A percentile compares a stretch with the other conserved stretches of the same genome.
Evolutionary conservation across 2,888 invertebrate genomes (phyloP).

Genomic region (Melieria crassipennis): DNA sequence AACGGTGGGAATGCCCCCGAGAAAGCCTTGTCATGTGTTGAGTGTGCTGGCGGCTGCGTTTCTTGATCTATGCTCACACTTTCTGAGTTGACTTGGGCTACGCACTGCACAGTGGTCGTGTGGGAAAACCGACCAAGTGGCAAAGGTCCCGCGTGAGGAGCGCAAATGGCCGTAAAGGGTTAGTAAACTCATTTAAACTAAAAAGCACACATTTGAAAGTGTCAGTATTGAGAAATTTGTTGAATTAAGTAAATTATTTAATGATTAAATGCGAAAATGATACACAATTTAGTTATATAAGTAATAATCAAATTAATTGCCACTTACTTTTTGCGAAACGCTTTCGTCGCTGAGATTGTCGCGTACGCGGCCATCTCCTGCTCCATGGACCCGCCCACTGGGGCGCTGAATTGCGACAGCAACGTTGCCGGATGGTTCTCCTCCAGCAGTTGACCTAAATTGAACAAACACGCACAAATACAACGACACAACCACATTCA

Average conservation of each 20-base stretch:
- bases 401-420: constrained; percentile 64
- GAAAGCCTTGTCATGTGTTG: background rate
- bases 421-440: constrained; percentile 63
- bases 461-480: constrained; percentile 1
- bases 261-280: no score
- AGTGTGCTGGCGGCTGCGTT: background rate
- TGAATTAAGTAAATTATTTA: no score
- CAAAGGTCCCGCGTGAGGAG: no score
- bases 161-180: no score
- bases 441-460: constrained; percentile 60
- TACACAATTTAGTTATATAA: background rate
- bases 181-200: no score
- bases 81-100: no score
- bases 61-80: no score
- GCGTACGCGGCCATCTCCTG: constrained; percentile 65
- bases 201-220: no score
- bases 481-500: background rate
- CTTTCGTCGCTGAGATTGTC: constrained; percentile 63
- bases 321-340: constrained; percentile 65
- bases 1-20: constrained; percentile 45
- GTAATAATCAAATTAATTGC: background rate
- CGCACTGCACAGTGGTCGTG: no score
- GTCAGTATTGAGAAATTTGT: no score
- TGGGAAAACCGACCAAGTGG: no score
- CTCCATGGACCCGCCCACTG: constrained; percentile 53